Percentiles rank a stretch among this genome's conserved stretches.
phyloP scores from a whole-genome alignment of 2,113 vertebrate genomes.

The Telmatochromis brachygnathus region DNA sequence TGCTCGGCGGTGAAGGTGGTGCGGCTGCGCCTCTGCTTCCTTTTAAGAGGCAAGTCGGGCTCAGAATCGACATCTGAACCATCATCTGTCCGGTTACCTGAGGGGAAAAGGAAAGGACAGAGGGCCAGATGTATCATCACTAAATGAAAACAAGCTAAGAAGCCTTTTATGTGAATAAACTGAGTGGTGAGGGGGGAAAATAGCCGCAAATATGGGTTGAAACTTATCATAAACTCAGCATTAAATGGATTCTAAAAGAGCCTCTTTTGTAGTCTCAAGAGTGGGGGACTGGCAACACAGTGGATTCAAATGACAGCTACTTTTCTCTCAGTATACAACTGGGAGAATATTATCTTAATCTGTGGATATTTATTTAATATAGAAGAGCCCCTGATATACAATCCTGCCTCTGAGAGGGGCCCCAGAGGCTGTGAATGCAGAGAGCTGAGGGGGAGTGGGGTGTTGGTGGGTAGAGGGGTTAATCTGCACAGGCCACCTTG shows the following conservation, averaged over 20 bases:
- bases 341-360: slow-evolving; percentile 72
- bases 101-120: background rate
- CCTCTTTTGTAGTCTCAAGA: slow-evolving; percentile 25
- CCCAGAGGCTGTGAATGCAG: slow-evolving; percentile 53
- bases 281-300: slow-evolving; percentile 24
- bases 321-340: slow-evolving; percentile 48
- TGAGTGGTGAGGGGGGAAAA: background rate
- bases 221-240: background rate
- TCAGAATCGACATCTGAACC: slow-evolving; percentile 94
- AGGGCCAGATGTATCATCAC: slow-evolving; percentile 10
- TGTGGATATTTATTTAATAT: slow-evolving; percentile 70
- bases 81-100: slow-evolving; percentile 92
- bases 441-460: slow-evolving; percentile 41
- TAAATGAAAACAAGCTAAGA: background rate
- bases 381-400: slow-evolving; percentile 66
- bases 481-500: slow-evolving; percentile 79
- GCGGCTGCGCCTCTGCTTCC: slow-evolving; percentile 93
- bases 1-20: slow-evolving; percentile 98
- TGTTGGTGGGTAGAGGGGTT: slow-evolving; percentile 61
- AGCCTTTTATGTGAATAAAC: background rate
- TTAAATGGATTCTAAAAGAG: slow-evolving; percentile 27
- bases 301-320: slow-evolving; percentile 52
- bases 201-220: background rate
- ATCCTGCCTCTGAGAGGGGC: slow-evolving; percentile 63
- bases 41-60: slow-evolving; percentile 92